Conservation (phyloP, 2,888 invertebrate genomes). For the Caenorhabditis macrosperma region DNA sequence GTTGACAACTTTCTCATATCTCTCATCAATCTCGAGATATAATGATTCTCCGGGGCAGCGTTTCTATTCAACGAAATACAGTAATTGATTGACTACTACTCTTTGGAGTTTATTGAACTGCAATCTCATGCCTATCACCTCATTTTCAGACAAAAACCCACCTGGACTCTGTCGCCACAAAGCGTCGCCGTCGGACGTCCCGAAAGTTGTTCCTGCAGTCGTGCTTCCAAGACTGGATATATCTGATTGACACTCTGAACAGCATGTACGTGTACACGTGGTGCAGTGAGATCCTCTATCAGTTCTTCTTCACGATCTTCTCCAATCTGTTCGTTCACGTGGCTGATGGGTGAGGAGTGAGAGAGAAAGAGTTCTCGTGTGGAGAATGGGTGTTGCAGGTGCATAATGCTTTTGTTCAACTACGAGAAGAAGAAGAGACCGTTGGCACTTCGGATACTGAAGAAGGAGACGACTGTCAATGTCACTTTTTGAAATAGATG, state of each 20-base stretch:
- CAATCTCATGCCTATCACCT: too few species aligned
- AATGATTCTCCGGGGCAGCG: too few species aligned
- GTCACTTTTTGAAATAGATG: conserved; percentile 41
- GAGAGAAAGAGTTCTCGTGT: neutral
- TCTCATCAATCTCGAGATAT: too few species aligned
- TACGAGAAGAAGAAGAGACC: conserved; percentile 39
- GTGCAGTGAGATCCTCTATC: conserved; percentile 24
- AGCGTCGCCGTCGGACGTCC: conserved; percentile 34
- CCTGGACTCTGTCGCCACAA: conserved; percentile 38
- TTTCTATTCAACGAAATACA: too few species aligned
- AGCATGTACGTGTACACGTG: conserved; percentile 59
- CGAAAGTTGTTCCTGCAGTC: conserved; percentile 47
- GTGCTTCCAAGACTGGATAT: conserved; percentile 58
- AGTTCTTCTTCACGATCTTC: conserved; percentile 57
- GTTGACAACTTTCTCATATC: too few species aligned
- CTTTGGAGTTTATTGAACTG: too few species aligned
- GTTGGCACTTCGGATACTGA: conserved; percentile 9
- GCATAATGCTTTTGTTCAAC: conserved; percentile 53
- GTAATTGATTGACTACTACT: too few species aligned
- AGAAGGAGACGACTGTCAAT: conserved; percentile 17
- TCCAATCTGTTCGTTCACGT: conserved; percentile 55
- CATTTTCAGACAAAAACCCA: conserved; percentile 37
- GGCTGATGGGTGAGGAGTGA: conserved; percentile 44
- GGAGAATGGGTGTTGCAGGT: conserved; percentile 13
- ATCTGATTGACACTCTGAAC: conserved; percentile 52